phyloP scores from a whole-genome alignment of 2,888 invertebrate genomes.

The Latheticus oryzae region DNA sequence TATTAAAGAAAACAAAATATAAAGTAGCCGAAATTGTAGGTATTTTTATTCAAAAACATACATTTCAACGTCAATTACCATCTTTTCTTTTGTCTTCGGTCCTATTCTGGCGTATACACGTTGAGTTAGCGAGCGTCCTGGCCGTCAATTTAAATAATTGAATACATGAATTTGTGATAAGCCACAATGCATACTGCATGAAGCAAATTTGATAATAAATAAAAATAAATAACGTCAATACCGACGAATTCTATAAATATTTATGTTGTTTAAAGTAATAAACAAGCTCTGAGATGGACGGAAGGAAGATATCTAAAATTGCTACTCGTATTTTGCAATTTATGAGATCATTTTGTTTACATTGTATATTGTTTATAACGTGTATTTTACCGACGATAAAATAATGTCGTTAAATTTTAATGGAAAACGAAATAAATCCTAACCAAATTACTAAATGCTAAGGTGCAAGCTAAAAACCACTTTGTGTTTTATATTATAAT shows the following conservation, averaged over 20 bases:
- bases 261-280: slow-evolving; percentile 62
- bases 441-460: slow-evolving; percentile 23
- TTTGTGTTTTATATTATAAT: background rate
- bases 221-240: slow-evolving; percentile 65
- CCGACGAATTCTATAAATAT: slow-evolving; percentile 62
- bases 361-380: slow-evolving; percentile 50
- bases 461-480: slow-evolving; percentile 6
- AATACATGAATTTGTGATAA: slow-evolving; percentile 67
- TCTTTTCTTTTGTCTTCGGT: slow-evolving; percentile 58
- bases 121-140: slow-evolving; percentile 55
- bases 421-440: slow-evolving; percentile 43
- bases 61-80: slow-evolving; percentile 60
- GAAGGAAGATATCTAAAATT: slow-evolving; percentile 50
- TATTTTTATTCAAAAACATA: slow-evolving; percentile 55
- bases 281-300: slow-evolving; percentile 50
- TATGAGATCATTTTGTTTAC: slow-evolving; percentile 51
- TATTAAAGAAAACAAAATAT: slow-evolving; percentile 52
- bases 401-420: slow-evolving; percentile 53
- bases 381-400: slow-evolving; percentile 52
- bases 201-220: slow-evolving; percentile 67
- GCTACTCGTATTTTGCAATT: slow-evolving; percentile 50
- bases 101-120: slow-evolving; percentile 38
- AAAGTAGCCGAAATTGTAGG: slow-evolving; percentile 52
- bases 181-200: slow-evolving; percentile 65
- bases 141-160: slow-evolving; percentile 66